Percentiles rank a stretch among this genome's conserved stretches.
phyloP scores from a whole-genome alignment of 1,140 invertebrate species.

The Drosophila burlai region DNA sequence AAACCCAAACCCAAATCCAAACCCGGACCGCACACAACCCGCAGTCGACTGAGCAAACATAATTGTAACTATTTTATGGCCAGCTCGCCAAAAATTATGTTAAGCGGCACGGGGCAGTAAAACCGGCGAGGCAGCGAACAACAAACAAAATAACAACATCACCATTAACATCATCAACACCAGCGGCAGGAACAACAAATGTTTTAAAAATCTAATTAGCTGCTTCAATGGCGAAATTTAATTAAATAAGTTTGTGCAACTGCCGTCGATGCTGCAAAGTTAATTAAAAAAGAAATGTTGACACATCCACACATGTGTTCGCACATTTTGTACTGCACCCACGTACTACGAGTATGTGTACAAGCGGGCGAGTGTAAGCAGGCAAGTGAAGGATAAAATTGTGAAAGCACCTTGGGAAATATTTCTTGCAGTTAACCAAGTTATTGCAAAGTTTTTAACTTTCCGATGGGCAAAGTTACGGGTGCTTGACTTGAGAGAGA shows the following conservation, averaged over 20 bases:
- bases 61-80: slow-evolving; percentile 70
- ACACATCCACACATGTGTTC: slow-evolving; percentile 36
- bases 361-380: neutral
- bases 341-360: neutral
- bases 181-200: slow-evolving; percentile 29
- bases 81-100: slow-evolving; percentile 59
- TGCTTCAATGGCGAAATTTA: slow-evolving; percentile 79
- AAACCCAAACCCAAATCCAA: neutral
- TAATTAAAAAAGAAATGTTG: slow-evolving; percentile 76
- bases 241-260: slow-evolving; percentile 80
- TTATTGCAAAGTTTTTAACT: slow-evolving; percentile 25
- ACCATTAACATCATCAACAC: slow-evolving; percentile 41
- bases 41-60: slow-evolving; percentile 56
- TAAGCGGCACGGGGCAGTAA: slow-evolving; percentile 36
- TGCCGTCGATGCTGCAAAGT: slow-evolving; percentile 68
- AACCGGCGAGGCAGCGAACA: slow-evolving; percentile 15
- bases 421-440: slow-evolving; percentile 34
- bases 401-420: slow-evolving; percentile 39
- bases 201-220: slow-evolving; percentile 79
- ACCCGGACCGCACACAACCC: slow-evolving; percentile 28
- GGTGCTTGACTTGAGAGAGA: slow-evolving; percentile 15
- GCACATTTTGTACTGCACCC: neutral
- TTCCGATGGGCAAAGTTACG: slow-evolving; percentile 25
- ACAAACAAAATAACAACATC: slow-evolving; percentile 36
- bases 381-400: slow-evolving; percentile 26